Evolutionary conservation across 2,888 invertebrate species (phyloP).

Genomic region (Ferrisia virgata): DNA sequence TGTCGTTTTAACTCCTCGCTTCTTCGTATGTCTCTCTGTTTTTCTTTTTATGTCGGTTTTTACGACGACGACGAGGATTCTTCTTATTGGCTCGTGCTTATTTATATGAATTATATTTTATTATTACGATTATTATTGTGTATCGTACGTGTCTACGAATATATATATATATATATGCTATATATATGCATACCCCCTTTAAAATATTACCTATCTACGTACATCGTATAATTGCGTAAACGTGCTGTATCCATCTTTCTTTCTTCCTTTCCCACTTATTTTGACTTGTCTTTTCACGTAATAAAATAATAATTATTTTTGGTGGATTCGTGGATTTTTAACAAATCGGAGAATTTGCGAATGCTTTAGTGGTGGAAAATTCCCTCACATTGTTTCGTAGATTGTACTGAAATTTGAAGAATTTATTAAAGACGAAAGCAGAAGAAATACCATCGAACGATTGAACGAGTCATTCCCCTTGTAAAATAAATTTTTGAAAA

Average conservation of each 20-base stretch:
- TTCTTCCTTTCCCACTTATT: not conserved
- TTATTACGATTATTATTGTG: not conserved
- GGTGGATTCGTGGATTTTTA: not conserved
- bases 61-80: not conserved
- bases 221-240: not conserved
- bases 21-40: not conserved
- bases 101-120: not conserved
- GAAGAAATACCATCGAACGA: too few relatives aligned
- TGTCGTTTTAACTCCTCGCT: not conserved
- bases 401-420: not conserved
- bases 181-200: not conserved
- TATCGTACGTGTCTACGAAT: too few relatives aligned
- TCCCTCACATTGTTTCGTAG: too few relatives aligned
- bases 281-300: not conserved
- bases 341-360: too few relatives aligned
- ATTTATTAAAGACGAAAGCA: too few relatives aligned
- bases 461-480: not conserved
- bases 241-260: not conserved
- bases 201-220: not conserved
- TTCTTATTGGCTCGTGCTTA: constrained; percentile 41
- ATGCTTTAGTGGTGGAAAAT: too few relatives aligned
- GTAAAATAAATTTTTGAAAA: not conserved
- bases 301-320: not conserved
- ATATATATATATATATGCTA: not conserved
- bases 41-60: not conserved